Evolutionary conservation across 2,797 vertebrate genomes (phyloP).

Genomic region (Chelon labrosus): DNA sequence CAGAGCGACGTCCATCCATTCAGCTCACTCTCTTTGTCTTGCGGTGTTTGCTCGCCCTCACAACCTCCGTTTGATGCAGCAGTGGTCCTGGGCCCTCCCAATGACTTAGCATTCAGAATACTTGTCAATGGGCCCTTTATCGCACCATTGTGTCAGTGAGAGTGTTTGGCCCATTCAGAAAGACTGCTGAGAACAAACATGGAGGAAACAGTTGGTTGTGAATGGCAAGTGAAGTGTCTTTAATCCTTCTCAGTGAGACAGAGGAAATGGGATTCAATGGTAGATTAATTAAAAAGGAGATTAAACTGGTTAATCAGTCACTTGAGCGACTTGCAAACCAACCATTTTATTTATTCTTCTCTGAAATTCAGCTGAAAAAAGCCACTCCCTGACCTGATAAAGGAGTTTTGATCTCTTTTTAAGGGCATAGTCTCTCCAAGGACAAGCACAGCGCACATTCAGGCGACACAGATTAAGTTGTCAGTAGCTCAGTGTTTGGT

Average conservation of each 20-base stretch:
- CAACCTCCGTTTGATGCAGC: slow-evolving; percentile 54
- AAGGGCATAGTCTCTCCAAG: background rate
- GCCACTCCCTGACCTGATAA: background rate
- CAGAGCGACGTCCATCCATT: background rate
- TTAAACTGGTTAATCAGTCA: slow-evolving; percentile 20
- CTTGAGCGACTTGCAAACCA: background rate
- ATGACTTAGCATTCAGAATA: slow-evolving; percentile 39
- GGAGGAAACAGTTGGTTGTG: slow-evolving; percentile 42
- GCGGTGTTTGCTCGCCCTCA: slow-evolving; percentile 56
- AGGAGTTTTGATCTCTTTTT: background rate
- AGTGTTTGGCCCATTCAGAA: slow-evolving; percentile 52
- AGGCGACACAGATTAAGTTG: background rate
- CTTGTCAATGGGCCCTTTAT: slow-evolving; percentile 61
- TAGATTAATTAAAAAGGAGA: slow-evolving; percentile 39
- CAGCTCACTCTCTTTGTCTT: slow-evolving; percentile 37
- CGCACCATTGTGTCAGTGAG: slow-evolving; percentile 56
- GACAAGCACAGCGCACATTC: background rate
- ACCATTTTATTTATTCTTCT: background rate
- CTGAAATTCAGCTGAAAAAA: background rate
- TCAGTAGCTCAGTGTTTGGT: background rate
- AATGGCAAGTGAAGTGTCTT: slow-evolving; percentile 40
- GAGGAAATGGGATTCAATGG: slow-evolving; percentile 28
- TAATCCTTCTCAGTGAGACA: slow-evolving; percentile 8
- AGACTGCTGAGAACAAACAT: slow-evolving; percentile 47
- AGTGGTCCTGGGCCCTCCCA: slow-evolving; percentile 40